Evolutionary conservation across 2,113 vertebrate genomes (phyloP).

Genomic region (Alethe diademata): DNA sequence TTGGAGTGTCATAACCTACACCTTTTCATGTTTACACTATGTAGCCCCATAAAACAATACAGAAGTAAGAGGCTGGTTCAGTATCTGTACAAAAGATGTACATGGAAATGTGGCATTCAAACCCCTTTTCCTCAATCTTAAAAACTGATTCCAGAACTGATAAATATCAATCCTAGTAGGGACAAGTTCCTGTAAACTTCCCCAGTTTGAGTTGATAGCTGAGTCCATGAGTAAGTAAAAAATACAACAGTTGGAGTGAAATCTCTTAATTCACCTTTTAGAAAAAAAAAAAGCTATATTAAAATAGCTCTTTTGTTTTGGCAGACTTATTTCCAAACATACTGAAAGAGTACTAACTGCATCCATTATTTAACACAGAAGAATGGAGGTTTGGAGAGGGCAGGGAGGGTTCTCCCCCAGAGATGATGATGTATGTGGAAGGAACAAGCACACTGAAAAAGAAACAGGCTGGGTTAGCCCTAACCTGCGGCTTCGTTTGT

Average conservation of each 20-base stretch:
- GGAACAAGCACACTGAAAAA: not conserved
- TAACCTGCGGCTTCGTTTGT: not conserved
- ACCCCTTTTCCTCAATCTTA: not conserved
- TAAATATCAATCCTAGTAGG: not conserved
- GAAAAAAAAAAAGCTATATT: not conserved
- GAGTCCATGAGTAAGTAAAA: not conserved
- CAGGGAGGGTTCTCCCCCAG: not conserved
- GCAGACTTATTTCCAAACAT: not conserved
- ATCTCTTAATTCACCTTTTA: not conserved
- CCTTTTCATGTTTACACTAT: rapidly evolving
- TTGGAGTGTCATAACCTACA: not conserved
- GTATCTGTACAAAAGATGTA: not conserved
- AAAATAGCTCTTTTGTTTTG: not conserved
- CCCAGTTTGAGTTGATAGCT: not conserved
- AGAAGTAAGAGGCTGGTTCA: rapidly evolving
- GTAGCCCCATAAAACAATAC: not conserved
- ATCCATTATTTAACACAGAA: not conserved
- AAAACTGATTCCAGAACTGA: not conserved
- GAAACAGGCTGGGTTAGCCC: not conserved
- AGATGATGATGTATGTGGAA: not conserved
- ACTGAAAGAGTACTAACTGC: not conserved
- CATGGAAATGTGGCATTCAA: not conserved
- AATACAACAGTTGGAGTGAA: not conserved
- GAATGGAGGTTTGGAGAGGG: not conserved
- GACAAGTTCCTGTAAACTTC: not conserved